phyloP scores from a whole-genome alignment of 64 coral and sea anemone species.

The Porites australiensis region DNA sequence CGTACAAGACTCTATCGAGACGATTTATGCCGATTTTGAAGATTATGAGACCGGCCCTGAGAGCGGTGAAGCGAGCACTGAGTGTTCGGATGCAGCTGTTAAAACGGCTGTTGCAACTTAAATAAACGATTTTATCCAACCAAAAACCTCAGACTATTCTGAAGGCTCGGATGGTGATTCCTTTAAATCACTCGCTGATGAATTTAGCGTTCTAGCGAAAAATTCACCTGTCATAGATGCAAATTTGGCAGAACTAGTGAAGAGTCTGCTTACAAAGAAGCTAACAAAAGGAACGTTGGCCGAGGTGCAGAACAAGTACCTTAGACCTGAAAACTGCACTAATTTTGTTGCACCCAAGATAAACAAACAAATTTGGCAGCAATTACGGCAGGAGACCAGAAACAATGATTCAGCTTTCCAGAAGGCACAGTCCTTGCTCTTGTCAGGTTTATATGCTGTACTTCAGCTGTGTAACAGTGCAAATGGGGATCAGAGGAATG shows the following conservation, averaged over 20 bases:
- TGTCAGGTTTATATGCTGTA: conserved; percentile 20
- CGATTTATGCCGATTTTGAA: background rate
- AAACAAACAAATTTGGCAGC: conserved; percentile 9
- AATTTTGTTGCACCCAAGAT: conserved; percentile 26
- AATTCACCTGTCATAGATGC: background rate
- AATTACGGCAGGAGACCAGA: conserved; percentile 6
- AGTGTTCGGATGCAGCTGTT: too few species aligned
- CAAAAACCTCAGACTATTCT: background rate
- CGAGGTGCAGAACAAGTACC: conserved; percentile 12
- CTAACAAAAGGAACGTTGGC: conserved; percentile 22
- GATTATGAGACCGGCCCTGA: background rate
- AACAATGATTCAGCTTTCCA: conserved; percentile 21
- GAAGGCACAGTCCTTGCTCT: conserved; percentile 21
- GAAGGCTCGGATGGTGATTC: background rate
- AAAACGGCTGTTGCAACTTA: too few species aligned
- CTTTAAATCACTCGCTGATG: too few species aligned
- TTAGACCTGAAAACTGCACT: conserved; percentile 25
- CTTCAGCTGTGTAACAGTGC: background rate
- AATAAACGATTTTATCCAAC: background rate
- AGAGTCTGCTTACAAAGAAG: conserved; percentile 4
- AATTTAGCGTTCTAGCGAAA: background rate
- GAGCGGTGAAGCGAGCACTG: too few species aligned
- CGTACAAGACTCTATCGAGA: background rate
- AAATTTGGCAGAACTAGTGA: background rate
- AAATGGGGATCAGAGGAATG: too few species aligned